Conservation (phyloP, 92 coral and sea anemone species). For the Porites evermanni region DNA sequence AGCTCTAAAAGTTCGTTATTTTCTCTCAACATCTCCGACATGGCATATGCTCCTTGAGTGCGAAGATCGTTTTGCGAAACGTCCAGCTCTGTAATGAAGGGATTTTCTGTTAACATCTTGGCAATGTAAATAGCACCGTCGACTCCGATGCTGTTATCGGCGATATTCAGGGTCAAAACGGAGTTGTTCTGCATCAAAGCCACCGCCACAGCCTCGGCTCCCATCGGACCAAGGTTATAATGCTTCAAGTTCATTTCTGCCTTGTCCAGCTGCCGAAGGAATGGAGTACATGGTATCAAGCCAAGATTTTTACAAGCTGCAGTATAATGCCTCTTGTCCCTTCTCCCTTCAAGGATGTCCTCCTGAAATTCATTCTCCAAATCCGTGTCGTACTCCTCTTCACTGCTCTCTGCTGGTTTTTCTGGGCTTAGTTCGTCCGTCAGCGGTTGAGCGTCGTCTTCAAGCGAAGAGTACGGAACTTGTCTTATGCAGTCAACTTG, state of each 20-base stretch:
- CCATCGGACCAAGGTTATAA: conserved; percentile 88
- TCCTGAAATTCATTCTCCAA: conserved; percentile 64
- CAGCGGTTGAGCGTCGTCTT: conserved; percentile 12
- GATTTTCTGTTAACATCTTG: conserved; percentile 93
- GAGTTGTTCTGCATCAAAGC: conserved; percentile 85
- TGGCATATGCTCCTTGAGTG: conserved; percentile 96
- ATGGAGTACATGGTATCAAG: conserved; percentile 89
- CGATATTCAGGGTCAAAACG: conserved; percentile 71
- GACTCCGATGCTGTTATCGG: conserved; percentile 82
- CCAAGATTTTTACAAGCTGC: conserved; percentile 82
- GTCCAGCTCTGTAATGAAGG: conserved; percentile 90
- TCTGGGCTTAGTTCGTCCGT: conserved; percentile 32
- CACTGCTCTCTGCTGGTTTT: conserved; percentile 62
- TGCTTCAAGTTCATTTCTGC: conserved; percentile 80
- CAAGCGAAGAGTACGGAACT: conserved; percentile 53
- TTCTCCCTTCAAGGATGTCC: conserved; percentile 42
- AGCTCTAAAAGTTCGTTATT: conserved; percentile 88
- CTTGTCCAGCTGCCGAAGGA: conserved; percentile 78
- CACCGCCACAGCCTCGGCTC: conserved; percentile 94
- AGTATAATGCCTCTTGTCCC: conserved; percentile 73
- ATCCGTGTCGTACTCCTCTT: conserved; percentile 92
- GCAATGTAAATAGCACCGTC: conserved; percentile 95
- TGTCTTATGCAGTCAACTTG: conserved; percentile 84
- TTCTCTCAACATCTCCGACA: conserved; percentile 89
- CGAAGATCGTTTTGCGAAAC: conserved; percentile 86